A percentile compares a stretch with the other conserved stretches of the same genome.
Evolutionary conservation across 2,888 invertebrate species (phyloP).

Genomic region (Amaurobius ferox): DNA sequence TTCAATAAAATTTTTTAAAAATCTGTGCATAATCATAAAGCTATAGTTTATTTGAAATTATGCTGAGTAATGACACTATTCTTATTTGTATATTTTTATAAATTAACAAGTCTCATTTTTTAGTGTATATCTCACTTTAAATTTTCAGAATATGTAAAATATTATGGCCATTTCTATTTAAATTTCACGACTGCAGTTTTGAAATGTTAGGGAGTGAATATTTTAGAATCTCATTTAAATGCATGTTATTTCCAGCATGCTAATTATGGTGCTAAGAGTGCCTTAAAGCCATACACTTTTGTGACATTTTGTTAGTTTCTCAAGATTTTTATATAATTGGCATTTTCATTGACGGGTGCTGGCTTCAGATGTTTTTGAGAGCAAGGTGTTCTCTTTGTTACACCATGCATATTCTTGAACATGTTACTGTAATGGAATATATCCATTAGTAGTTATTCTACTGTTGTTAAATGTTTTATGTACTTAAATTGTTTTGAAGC

Average conservation of each 20-base stretch:
- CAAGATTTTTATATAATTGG: constrained; percentile 53
- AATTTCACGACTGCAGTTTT: constrained; percentile 8
- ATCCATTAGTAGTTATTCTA: constrained; percentile 61
- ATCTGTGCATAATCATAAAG: not conserved
- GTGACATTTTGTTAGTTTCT: constrained; percentile 51
- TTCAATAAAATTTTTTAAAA: too few species aligned
- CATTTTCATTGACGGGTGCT: constrained; percentile 61
- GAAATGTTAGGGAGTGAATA: not conserved
- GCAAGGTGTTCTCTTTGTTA: constrained; percentile 54
- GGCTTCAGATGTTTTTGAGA: constrained; percentile 45
- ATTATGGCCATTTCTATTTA: not conserved
- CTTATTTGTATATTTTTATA: too few species aligned
- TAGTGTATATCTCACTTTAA: too few species aligned
- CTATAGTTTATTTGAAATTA: too few species aligned
- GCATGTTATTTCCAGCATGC: constrained; percentile 8
- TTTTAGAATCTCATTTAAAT: constrained; percentile 65
- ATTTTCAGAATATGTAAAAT: not conserved
- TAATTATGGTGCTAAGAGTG: constrained; percentile 56
- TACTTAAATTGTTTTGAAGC: constrained; percentile 69
- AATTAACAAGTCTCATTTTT: too few species aligned
- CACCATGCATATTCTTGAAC: constrained; percentile 44
- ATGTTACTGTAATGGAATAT: constrained; percentile 53
- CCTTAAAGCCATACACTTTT: constrained; percentile 47
- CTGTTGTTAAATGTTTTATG: constrained; percentile 69
- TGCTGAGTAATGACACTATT: too few species aligned